A percentile compares a stretch with the other conserved stretches of the same genome.
Evolutionary conservation across 2,797 vertebrate species (phyloP).

Genomic region (Premnoplex brunnescens): DNA sequence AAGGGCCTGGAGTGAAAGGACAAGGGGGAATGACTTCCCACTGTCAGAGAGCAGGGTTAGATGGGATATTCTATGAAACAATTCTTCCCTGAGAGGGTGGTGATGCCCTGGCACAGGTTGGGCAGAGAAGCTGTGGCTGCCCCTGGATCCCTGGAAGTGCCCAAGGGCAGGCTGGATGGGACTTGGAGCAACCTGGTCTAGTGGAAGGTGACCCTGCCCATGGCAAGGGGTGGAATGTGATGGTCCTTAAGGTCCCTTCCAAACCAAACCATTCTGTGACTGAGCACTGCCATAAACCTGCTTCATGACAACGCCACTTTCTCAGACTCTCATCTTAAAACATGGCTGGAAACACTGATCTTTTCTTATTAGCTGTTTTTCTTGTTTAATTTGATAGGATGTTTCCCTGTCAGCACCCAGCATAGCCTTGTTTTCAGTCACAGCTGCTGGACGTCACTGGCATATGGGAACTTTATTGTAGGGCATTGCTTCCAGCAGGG

Average conservation of each 20-base stretch:
- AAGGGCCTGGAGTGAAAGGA: neutral
- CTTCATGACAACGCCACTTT: neutral
- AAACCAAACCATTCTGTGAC: neutral
- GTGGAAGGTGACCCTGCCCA: neutral
- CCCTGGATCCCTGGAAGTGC: neutral
- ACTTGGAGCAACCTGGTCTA: rapidly evolving
- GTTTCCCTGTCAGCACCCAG: neutral
- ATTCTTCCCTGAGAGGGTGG: neutral
- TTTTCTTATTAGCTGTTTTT: neutral
- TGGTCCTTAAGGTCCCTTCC: neutral
- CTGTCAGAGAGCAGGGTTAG: neutral
- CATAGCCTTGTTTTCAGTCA: neutral
- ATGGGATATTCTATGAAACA: neutral
- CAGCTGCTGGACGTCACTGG: neutral
- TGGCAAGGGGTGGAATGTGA: rapidly evolving
- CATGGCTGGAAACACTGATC: neutral
- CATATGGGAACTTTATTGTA: rapidly evolving
- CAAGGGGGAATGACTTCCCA: neutral
- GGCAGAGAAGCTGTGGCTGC: neutral
- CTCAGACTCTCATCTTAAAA: neutral
- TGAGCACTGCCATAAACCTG: neutral
- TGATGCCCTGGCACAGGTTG: neutral
- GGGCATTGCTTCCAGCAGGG: neutral
- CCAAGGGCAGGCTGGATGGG: rapidly evolving
- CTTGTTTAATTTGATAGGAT: neutral